Base-by-base conservation (phyloP, 53 echinoderm and acorn worm species). In the Apostichopus leukothele region DNA sequence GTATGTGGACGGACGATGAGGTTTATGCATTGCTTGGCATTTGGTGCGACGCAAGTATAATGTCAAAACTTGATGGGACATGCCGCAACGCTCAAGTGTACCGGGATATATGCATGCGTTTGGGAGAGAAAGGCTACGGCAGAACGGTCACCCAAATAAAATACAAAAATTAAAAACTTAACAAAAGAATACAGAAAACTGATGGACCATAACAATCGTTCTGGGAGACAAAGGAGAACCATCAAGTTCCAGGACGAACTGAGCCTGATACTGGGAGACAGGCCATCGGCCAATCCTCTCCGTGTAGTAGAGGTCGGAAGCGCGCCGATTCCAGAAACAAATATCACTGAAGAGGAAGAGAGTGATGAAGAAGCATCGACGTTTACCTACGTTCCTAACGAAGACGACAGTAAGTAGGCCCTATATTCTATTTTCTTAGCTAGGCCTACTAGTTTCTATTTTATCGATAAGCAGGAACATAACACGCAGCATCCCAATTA, bases 101-200 rank as follows among this genome's bases (percentile, higher is more conserved):
- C 18, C 0, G 12, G 11, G 50, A 13, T 5, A 78, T 78, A 10
- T 39, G 8, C 9, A 19, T 4, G 51, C 50, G 78, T 6, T 51
- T 78, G 78, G 78, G 11, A 11, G 78, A 78, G 9, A 50, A 52
- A 9, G 78, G 78, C 0, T 78, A 5, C 16, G 12, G 3, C 3
- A 52, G 78, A 78, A 52, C 78, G 5, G 52, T 78, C 4, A 78
- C 9, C 78, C 78, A 78, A 50, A 78, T 78, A 78, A 78, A 51
- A 27, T 78, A 78, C 53, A n/a, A 78, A 78, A 78, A 50, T 78
- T 53, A 78, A 78, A 78, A 78, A 78, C 11, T 52, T 78, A 52
- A 78, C 8, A 50, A 51, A 78, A n/a, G 78, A 50, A 4, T 78
- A 78, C 51, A 16, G 51, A 50, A 78, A 78, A 50, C 18, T 51